Evolutionary conservation across 2,888 invertebrate species (phyloP).

Genomic region (Latheticus oryzae): DNA sequence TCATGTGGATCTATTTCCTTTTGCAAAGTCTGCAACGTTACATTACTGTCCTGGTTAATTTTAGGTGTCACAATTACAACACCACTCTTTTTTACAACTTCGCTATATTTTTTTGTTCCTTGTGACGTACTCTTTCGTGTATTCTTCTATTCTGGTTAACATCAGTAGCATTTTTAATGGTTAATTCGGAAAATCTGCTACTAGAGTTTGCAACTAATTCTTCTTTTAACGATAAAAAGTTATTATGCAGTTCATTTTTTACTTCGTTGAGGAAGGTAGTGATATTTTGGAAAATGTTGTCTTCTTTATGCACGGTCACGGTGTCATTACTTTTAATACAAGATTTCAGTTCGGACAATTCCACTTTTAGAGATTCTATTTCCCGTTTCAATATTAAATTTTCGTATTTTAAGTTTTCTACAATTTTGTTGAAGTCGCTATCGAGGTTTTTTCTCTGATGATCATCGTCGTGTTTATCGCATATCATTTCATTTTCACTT

Average conservation of each 20-base stretch:
- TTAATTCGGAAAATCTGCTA: neutral
- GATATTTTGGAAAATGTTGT: neutral
- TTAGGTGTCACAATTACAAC: constrained; percentile 1
- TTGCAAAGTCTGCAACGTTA: neutral
- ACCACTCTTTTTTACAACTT: neutral
- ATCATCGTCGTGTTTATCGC: constrained; percentile 1
- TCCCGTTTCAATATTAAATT: neutral
- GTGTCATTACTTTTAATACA: neutral
- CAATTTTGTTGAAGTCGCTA: neutral
- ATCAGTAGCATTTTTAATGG: neutral
- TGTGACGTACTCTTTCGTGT: neutral
- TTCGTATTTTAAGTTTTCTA: neutral
- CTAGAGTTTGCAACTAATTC: neutral
- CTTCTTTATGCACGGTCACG: neutral
- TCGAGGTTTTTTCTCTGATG: neutral
- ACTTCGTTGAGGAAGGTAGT: neutral
- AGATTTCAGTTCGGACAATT: neutral
- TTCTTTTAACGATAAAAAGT: neutral
- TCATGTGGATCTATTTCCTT: constrained; percentile 4
- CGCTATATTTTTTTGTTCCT: constrained; percentile 1
- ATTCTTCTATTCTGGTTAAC: neutral
- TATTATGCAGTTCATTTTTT: neutral
- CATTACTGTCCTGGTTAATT: neutral
- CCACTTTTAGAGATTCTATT: constrained; percentile 1
- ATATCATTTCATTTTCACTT: constrained; percentile 2